Percentiles rank a stretch among this genome's conserved stretches.
Conservation (phyloP, 2,888 invertebrate genomes). For the Folsomia manolachei region DNA sequence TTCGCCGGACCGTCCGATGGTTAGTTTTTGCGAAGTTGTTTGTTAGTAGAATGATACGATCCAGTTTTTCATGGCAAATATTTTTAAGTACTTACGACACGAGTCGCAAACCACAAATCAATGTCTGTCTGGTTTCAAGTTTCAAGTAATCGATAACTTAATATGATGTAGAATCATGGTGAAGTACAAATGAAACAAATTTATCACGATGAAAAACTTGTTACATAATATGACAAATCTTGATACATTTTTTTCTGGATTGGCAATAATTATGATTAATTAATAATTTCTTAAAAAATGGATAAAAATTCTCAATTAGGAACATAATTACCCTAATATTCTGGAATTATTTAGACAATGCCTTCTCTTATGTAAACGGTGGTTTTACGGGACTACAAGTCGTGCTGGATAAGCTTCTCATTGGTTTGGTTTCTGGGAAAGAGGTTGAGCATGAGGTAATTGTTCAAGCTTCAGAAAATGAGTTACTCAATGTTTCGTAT, state of each 20-base stretch:
- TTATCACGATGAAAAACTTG: no score
- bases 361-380: slow-evolving; percentile 41
- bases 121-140: no score
- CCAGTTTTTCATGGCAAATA: not conserved
- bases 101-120: no score
- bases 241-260: no score
- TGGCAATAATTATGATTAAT: no score
- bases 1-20: slow-evolving; percentile 39
- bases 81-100: no score
- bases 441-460: slow-evolving; percentile 33
- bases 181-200: no score
- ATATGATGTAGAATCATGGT: no score
- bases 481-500: not conserved
- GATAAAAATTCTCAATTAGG: not conserved
- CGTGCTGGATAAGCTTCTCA: slow-evolving; percentile 47
- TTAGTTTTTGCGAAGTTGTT: no score
- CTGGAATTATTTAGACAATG: slow-evolving; percentile 29
- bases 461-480: not conserved
- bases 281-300: no score
- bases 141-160: no score
- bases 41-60: not conserved
- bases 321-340: slow-evolving; percentile 4
- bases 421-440: slow-evolving; percentile 35
- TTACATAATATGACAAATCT: no score
- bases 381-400: slow-evolving; percentile 49